These are phyloP conservation scores for Cryptomyrus ogoouensis DNA, from an alignment of 2,113 vertebrate genomes.

Conservation along the genomic window DNA sequence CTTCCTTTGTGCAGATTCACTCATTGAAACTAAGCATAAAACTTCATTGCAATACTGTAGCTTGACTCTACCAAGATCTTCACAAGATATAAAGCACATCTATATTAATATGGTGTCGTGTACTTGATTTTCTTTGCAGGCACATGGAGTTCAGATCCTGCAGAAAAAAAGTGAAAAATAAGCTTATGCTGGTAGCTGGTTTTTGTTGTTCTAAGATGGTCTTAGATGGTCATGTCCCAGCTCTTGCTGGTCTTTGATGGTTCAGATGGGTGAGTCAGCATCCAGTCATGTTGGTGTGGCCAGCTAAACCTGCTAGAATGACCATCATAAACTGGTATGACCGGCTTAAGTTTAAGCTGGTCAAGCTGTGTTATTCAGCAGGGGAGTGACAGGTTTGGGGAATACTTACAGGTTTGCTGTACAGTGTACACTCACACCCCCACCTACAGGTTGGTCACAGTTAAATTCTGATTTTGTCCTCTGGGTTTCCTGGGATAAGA, in stretches of 20 bases:
- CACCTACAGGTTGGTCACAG: neutral
- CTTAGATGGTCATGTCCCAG: neutral
- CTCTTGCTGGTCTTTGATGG: neutral
- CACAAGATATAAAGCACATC: neutral
- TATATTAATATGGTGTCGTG: neutral
- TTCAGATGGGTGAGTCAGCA: neutral
- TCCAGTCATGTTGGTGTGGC: neutral
- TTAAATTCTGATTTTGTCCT: neutral
- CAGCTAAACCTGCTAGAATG: neutral
- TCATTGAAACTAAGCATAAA: neutral
- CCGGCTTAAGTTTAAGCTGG: neutral
- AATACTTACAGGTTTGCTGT: neutral
- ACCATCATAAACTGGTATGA: neutral
- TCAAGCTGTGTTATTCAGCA: neutral
- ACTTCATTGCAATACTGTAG: neutral
- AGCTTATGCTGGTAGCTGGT: neutral
- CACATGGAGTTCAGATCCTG: neutral
- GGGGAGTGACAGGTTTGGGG: neutral
- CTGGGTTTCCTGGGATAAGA: neutral
- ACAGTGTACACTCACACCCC: neutral
- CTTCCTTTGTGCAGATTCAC: neutral
- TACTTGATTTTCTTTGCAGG: neutral
- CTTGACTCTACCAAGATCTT: neutral
- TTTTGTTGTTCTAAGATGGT: neutral
- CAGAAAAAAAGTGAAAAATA: neutral